phyloP scores from a whole-genome alignment of 2,113 vertebrate genomes.

The Chrysemys picta region DNA sequence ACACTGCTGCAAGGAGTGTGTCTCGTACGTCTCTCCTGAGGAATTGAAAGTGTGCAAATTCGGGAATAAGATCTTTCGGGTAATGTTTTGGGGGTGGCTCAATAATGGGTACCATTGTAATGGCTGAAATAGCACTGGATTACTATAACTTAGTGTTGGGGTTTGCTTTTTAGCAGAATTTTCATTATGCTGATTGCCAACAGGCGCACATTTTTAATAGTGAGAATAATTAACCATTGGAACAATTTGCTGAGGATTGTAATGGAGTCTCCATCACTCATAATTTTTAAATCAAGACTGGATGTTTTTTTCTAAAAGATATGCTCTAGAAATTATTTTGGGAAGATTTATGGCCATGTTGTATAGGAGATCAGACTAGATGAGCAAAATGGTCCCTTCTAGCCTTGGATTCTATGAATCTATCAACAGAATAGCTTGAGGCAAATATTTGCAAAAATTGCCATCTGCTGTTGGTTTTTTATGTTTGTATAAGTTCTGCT shows the following conservation, averaged over 20 bases:
- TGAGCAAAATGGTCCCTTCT: neutral
- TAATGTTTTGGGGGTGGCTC: slow-evolving; percentile 58
- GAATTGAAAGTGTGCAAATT: slow-evolving; percentile 92
- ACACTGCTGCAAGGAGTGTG: slow-evolving; percentile 89
- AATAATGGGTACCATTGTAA: neutral
- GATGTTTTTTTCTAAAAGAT: neutral
- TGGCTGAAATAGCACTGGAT: neutral
- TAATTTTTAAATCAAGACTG: neutral
- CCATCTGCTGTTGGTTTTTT: neutral
- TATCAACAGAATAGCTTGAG: neutral
- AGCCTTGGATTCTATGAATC: neutral
- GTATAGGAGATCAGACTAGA: neutral
- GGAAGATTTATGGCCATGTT: neutral
- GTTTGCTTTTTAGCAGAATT: neutral
- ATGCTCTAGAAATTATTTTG: neutral
- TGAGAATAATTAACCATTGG: neutral
- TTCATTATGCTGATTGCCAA: neutral
- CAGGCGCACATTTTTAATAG: neutral
- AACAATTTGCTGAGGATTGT: neutral
- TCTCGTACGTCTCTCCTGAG: slow-evolving; percentile 86
- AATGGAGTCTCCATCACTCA: neutral
- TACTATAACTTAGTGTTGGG: neutral
- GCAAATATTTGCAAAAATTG: neutral
- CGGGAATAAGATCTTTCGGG: slow-evolving; percentile 94
- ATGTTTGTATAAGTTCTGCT: neutral